phyloP scores from a whole-genome alignment of 1,140 invertebrate species.

The Lanistes nyassanus region DNA sequence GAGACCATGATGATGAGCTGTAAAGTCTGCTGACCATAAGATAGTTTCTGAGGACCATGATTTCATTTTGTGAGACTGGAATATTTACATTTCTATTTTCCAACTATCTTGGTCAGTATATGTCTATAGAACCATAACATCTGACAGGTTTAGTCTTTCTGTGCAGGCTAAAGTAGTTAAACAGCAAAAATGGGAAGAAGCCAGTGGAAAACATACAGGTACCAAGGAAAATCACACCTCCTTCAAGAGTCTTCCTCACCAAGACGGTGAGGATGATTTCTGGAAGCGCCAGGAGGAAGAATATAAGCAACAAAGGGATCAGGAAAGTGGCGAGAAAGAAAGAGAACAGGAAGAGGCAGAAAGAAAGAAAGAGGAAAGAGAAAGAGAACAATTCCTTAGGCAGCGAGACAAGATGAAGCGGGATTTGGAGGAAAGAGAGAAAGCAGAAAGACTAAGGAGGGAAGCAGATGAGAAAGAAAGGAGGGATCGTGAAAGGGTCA shows the following conservation, averaged over 20 bases:
- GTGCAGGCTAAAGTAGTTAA: too few relatives aligned
- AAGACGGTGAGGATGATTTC: slow-evolving; percentile 15
- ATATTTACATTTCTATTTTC: too few relatives aligned
- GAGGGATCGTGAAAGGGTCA: slow-evolving; percentile 24
- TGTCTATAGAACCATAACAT: too few relatives aligned
- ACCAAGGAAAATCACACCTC: background rate
- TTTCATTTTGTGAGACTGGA: too few relatives aligned
- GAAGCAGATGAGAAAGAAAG: slow-evolving; percentile 33
- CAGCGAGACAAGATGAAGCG: slow-evolving; percentile 34
- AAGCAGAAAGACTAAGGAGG: slow-evolving; percentile 25
- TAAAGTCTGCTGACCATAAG: too few relatives aligned
- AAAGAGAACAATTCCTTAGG: slow-evolving; percentile 23
- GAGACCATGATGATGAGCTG: too few relatives aligned
- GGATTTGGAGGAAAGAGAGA: slow-evolving; percentile 36
- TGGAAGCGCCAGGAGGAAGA: slow-evolving; percentile 23
- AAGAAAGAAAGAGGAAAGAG: slow-evolving; percentile 13
- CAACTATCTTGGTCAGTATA: too few relatives aligned
- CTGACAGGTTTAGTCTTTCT: too few relatives aligned
- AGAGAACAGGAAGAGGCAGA: slow-evolving; percentile 9
- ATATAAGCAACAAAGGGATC: slow-evolving; percentile 17
- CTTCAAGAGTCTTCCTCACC: background rate
- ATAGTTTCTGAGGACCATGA: too few relatives aligned
- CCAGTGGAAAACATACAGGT: background rate
- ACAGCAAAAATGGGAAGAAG: slow-evolving; percentile 16
- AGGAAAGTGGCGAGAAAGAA: slow-evolving; percentile 21